Base-by-base conservation (phyloP, 2,888 invertebrate species). In the Nymphalis urticae region DNA sequence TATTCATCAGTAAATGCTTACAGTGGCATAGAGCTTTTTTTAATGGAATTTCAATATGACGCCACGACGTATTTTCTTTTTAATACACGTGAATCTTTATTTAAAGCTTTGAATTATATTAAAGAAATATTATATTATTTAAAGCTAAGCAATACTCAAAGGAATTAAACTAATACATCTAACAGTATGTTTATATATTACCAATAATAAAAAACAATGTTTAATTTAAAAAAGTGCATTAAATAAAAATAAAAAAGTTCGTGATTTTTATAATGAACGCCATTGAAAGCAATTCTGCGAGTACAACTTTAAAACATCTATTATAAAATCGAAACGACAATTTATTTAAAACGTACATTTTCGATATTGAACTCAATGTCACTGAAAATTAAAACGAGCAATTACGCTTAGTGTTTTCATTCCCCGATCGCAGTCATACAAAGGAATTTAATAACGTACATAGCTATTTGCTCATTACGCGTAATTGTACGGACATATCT, bases 301-400 rank as follows among this genome's bases (percentile, higher is more conserved):
- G 1, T 42, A 5, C 36, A 42, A 42, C 42, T 42, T 42, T 42
- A 13, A 42, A 58, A 58, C 78, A 74, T 66, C 58, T 53, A 62
- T 47, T 60, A 62, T 56, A 60, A 60, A 59, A 59, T 60, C 65
- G 36, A 71, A 65, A 72, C 68, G 50, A n/a, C 32, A 16, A 32
- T 70, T 62, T 61, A 68, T 68, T 62, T 64, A 19, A 69, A 72
- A 68, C 70, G 27, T 67, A 73, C 68, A 73, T 73, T 70, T 74
- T 60, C 62, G 62, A 66, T 66, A 32, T 62, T 36, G 47, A 66
- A 62, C 62, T 62, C 62, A 66, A 62, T 66, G 62, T 62, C 66
- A 66, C 48, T 66, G 66, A 56, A 66, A 66, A 66, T 66, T 66
- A 66, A 42, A 66, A 62, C 62, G 66, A 66, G 61, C 61, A 66